A percentile compares a stretch with the other conserved stretches of the same genome.
These are phyloP conservation scores for Sebastes hopkinsi DNA, from an alignment of 2,797 vertebrate species.

Conservation along the genomic window DNA sequence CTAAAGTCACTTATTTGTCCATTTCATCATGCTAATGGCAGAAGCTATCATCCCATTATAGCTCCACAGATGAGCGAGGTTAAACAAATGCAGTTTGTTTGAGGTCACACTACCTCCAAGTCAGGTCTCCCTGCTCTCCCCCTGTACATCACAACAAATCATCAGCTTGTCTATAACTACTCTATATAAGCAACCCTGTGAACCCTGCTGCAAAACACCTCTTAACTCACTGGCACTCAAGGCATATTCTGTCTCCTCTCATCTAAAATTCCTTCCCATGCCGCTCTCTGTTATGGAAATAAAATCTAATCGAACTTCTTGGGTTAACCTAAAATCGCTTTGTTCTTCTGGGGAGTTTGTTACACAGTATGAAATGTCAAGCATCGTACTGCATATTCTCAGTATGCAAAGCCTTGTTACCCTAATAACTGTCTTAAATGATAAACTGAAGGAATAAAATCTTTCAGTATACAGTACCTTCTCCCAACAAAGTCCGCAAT, in stretches of 20 bases:
- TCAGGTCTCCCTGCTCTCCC: slow-evolving; percentile 52
- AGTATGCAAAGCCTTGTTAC: slow-evolving; percentile 22
- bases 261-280: slow-evolving; percentile 26
- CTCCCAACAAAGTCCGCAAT: slow-evolving; percentile 20
- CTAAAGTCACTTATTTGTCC: slow-evolving; percentile 83
- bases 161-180: slow-evolving; percentile 74
- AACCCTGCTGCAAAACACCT: slow-evolving; percentile 61
- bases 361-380: slow-evolving; percentile 46
- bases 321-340: slow-evolving; percentile 36
- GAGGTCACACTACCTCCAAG: slow-evolving; percentile 73
- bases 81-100: slow-evolving; percentile 80
- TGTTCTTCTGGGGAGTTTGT: slow-evolving; percentile 40
- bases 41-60: slow-evolving; percentile 79
- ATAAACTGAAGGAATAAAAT: slow-evolving; percentile 46
- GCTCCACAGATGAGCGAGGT: slow-evolving; percentile 76
- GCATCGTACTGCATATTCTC: slow-evolving; percentile 38
- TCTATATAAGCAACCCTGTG: slow-evolving; percentile 65
- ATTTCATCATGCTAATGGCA: slow-evolving; percentile 87
- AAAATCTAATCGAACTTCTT: slow-evolving; percentile 36
- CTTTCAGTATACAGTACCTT: slow-evolving; percentile 30
- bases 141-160: slow-evolving; percentile 71
- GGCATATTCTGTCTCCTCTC: neutral
- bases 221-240: slow-evolving; percentile 38
- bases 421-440: slow-evolving; percentile 34
- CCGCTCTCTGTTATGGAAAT: slow-evolving; percentile 17